These are phyloP conservation scores for Parotocinclus haroldoi DNA, from an alignment of 2,797 vertebrate genomes.

Conservation along the genomic window DNA sequence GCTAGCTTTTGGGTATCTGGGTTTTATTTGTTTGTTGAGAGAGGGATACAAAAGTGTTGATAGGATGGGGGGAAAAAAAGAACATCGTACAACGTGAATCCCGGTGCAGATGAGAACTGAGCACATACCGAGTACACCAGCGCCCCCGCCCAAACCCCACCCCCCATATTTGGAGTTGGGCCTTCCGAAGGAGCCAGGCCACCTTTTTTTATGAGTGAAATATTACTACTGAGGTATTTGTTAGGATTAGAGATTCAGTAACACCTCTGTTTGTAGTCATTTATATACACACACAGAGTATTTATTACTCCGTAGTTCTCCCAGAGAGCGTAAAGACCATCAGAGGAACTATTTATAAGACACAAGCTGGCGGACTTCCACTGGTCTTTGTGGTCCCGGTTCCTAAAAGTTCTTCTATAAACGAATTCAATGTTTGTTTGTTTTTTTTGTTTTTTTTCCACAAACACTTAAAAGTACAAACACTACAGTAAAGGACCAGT, in stretches of 20 bases:
- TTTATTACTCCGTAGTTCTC: constrained; percentile 9
- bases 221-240: constrained; percentile 24
- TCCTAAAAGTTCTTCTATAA: constrained; percentile 28
- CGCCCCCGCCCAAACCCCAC: too few species aligned
- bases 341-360: constrained; percentile 38
- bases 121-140: too few species aligned
- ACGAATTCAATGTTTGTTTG: background rate
- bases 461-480: constrained; percentile 13
- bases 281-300: constrained; percentile 14
- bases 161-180: too few species aligned
- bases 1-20: too few species aligned
- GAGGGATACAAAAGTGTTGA: too few species aligned
- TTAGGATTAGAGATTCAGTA: constrained; percentile 25
- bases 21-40: too few species aligned
- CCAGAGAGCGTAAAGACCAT: constrained; percentile 17
- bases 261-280: constrained; percentile 15
- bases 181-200: too few species aligned
- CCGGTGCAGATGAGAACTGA: too few species aligned
- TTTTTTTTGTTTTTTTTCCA: background rate
- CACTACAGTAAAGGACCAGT: background rate
- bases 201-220: background rate
- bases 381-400: constrained; percentile 32
- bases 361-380: constrained; percentile 40
- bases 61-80: too few species aligned
- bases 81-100: too few species aligned